These are phyloP conservation scores for Catagonus wagneri DNA, from an alignment of 2,113 vertebrate genomes.

Conservation along the genomic window DNA sequence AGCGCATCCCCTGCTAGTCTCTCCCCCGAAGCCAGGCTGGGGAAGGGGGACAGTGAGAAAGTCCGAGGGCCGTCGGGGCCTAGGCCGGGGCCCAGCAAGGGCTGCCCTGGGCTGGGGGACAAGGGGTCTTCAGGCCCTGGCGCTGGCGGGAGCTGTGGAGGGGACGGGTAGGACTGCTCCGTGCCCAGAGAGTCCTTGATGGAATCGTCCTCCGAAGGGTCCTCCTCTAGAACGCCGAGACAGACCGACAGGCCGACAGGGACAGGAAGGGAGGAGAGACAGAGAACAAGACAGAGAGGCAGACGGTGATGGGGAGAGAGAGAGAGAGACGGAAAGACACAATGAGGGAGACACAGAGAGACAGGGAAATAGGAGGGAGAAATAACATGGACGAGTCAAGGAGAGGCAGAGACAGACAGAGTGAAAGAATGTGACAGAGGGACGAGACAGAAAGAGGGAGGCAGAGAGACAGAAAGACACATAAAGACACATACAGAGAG, in stretches of 20 bases:
- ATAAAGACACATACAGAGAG: neutral
- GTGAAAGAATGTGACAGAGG: too few species aligned
- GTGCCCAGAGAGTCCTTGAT: slow-evolving; percentile 89
- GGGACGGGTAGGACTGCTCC: slow-evolving; percentile 90
- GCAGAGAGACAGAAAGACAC: neutral
- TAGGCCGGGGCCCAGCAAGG: slow-evolving; percentile 76
- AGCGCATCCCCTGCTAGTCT: slow-evolving; percentile 88
- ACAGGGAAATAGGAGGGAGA: neutral
- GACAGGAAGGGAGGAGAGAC: neutral
- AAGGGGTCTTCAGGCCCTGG: slow-evolving; percentile 85
- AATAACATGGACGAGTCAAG: neutral
- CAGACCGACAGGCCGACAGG: slow-evolving; percentile 31
- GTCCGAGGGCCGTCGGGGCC: slow-evolving; percentile 88
- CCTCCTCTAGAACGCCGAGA: slow-evolving; percentile 90
- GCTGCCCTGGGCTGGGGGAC: slow-evolving; percentile 87
- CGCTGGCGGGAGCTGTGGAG: slow-evolving; percentile 87
- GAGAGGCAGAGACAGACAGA: neutral
- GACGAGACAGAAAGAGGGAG: neutral
- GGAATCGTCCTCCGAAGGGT: slow-evolving; percentile 91
- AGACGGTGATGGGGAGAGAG: neutral
- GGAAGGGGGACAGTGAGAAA: slow-evolving; percentile 92
- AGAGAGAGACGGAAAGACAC: neutral
- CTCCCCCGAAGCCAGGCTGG: slow-evolving; percentile 81
- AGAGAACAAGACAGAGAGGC: too few species aligned
- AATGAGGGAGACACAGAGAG: neutral